phyloP scores from a whole-genome alignment of 1,140 invertebrate genomes.

The Bombyx mandarina region DNA sequence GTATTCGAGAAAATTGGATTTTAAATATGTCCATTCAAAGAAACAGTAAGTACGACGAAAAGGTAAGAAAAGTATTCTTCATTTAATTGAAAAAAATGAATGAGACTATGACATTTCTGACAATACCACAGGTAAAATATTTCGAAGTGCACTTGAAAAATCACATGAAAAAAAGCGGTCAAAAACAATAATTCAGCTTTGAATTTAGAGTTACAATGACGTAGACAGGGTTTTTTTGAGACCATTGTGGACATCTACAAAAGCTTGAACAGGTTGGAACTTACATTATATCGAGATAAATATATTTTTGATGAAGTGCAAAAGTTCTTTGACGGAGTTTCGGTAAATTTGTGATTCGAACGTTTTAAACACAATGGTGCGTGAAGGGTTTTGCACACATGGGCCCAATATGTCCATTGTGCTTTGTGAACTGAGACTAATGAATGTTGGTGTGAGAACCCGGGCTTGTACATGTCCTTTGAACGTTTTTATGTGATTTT shows the following conservation, averaged over 20 bases:
- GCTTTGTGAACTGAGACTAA: constrained; percentile 38
- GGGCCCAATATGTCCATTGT: constrained; percentile 55
- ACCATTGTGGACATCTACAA: constrained; percentile 33
- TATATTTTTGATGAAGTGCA: constrained; percentile 69
- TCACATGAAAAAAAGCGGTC: constrained; percentile 33
- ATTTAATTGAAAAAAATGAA: no score
- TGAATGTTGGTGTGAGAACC: constrained; percentile 49
- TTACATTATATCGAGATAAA: constrained; percentile 52
- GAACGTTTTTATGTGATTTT: constrained; percentile 2
- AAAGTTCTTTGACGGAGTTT: constrained; percentile 54
- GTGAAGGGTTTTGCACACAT: constrained; percentile 57
- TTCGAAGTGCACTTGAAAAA: constrained; percentile 43
- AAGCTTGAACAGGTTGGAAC: constrained; percentile 39
- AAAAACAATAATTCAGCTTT: constrained; percentile 60
- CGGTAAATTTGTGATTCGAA: constrained; percentile 31
- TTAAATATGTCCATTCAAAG: no score
- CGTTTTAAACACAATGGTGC: constrained; percentile 33
- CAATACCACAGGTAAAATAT: constrained; percentile 8
- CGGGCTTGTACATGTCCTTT: not conserved
- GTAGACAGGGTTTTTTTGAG: constrained; percentile 32
- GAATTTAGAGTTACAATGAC: constrained; percentile 36
- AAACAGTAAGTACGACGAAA: no score
- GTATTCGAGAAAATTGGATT: not conserved
- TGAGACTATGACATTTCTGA: not conserved
- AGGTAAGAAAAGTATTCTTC: no score